These are phyloP conservation scores for Pseudomugil tenellus DNA, from an alignment of 2,797 vertebrate species.

Conservation along the genomic window DNA sequence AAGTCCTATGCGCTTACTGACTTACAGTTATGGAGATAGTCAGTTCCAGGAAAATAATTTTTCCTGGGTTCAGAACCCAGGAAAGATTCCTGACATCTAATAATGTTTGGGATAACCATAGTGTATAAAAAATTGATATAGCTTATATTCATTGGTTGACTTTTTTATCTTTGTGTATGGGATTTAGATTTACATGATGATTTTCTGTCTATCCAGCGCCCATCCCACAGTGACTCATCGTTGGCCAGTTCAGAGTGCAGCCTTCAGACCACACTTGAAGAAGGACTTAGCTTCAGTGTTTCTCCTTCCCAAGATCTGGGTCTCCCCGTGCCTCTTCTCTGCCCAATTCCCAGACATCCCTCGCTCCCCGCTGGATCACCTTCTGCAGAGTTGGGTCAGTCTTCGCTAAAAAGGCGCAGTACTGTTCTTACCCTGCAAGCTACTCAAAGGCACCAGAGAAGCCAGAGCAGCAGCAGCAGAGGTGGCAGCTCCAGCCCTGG, in stretches of 20 bases:
- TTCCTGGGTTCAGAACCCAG: background rate
- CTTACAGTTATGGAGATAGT: background rate
- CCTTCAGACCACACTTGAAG: conserved; percentile 90
- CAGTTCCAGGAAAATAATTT: background rate
- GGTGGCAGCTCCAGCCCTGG: conserved; percentile 88
- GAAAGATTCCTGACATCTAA: background rate
- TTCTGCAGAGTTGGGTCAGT: conserved; percentile 21
- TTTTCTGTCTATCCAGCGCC: conserved; percentile 61
- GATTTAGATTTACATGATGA: background rate
- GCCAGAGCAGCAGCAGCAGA: conserved; percentile 87
- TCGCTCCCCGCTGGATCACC: conserved; percentile 52
- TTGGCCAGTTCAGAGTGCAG: conserved; percentile 90
- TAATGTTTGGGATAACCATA: background rate
- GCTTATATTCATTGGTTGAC: background rate
- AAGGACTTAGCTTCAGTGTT: conserved; percentile 87
- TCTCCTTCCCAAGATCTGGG: conserved; percentile 81
- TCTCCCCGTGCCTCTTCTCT: conserved; percentile 61
- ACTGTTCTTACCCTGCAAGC: conserved; percentile 79
- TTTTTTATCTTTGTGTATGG: background rate
- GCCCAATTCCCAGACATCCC: conserved; percentile 61
- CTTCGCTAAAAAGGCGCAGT: conserved; percentile 51
- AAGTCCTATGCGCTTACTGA: background rate
- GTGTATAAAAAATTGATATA: background rate
- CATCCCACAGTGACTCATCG: conserved; percentile 87
- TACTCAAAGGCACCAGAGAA: conserved; percentile 88